Evolutionary conservation across 2,113 vertebrate genomes (phyloP), one percentile per base, ranked within the genome.

Genomic region (Lophotis ruficrista): DNA sequence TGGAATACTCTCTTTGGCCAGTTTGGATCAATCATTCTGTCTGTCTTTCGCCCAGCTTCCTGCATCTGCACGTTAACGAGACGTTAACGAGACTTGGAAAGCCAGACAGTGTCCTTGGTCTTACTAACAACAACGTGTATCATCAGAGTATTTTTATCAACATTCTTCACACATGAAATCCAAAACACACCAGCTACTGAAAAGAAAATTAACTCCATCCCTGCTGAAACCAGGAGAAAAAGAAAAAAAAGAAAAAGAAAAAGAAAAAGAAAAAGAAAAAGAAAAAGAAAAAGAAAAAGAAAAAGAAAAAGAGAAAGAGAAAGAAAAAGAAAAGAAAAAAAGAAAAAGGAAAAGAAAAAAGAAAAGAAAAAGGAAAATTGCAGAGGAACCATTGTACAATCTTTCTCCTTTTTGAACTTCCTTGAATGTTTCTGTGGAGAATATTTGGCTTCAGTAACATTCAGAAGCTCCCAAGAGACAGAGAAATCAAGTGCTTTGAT

Each of bases 401-500:
- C 6, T 38, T 83, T 31, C 17, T 5, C 19, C 37, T 43, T 50
- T 86, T 84, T 90, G 21, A 82, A 70, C 30, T 72, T 90, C 16
- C 48, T 79, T 83, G 28, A 61, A 76, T 33, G 31, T 79, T 78
- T 88, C 30, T 70, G 23, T 66, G 45, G 53, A 69, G n/a, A 87
- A 35, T 80, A 37, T 86, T 77, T 87, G 47, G n/a, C 53, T 85
- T 84, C 56, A 58, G 31, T 53, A 69, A 64, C 18, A 56, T 71
- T 78, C 58, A 91, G 38, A 73, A 83, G 38, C 18, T 90, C 62
- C 53, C 72, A 66, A 37, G 45, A 92, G 83, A 56, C 31, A 88
- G 76, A 90, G 38, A 57, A 64, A 61, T 57, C n/a, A 83, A 76
- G 17, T 47, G 30, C 64, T 93, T 93, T 93, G 84, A 87, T 90